These are phyloP conservation scores for Synodontis membranacea DNA, from an alignment of 2,113 vertebrate species.

Conservation along the genomic window DNA sequence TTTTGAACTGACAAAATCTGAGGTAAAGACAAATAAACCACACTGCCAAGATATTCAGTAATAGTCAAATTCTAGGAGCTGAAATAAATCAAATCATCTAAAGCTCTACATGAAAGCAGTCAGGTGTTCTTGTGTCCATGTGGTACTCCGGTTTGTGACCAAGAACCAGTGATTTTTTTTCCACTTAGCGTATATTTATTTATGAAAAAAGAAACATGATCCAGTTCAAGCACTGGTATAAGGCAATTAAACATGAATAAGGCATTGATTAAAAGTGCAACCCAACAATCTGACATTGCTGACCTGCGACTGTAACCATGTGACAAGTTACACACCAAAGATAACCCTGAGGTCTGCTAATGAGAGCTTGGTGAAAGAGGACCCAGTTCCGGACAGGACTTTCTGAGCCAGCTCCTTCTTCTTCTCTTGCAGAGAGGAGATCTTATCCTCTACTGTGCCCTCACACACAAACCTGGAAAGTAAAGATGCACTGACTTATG, in stretches of 20 bases:
- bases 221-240: background rate
- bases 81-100: background rate
- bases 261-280: background rate
- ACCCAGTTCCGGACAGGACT: conserved; percentile 84
- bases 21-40: background rate
- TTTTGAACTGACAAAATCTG: too few relatives aligned
- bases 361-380: conserved; percentile 82
- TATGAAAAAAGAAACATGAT: background rate
- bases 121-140: background rate
- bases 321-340: conserved; percentile 75
- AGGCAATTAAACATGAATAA: background rate
- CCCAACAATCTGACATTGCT: background rate
- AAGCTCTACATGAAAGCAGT: background rate
- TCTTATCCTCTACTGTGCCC: conserved; percentile 93
- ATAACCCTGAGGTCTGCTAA: conserved; percentile 88
- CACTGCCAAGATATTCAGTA: background rate
- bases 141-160: background rate
- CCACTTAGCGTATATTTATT: background rate
- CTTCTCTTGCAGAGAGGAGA: conserved; percentile 82
- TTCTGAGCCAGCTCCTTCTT: conserved; percentile 92
- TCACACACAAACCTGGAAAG: conserved; percentile 87
- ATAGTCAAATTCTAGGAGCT: background rate
- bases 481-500: background rate
- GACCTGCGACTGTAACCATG: background rate
- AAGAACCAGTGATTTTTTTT: background rate